Conservation (phyloP, 2,797 vertebrate species). For the Acestrorhynchus altus region DNA sequence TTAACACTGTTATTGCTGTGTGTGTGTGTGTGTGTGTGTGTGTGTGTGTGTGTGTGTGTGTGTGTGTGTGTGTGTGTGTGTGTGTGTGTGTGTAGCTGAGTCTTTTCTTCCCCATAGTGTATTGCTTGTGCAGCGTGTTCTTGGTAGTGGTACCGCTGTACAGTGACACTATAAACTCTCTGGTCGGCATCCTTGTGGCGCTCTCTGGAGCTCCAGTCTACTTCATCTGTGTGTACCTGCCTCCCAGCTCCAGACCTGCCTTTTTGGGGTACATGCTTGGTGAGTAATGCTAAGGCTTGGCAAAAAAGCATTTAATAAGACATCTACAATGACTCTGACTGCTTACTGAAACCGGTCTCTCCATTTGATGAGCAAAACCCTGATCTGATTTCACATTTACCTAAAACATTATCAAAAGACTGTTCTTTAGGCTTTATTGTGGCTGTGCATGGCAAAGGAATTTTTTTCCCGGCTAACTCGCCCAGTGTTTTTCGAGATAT, state of each 20-base stretch:
- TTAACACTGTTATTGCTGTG: too few species aligned
- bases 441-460: too few species aligned
- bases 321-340: too few species aligned
- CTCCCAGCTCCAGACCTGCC: slow-evolving; percentile 76
- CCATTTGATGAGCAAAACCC: too few species aligned
- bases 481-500: too few species aligned
- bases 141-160: slow-evolving; percentile 84
- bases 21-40: too few species aligned
- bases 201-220: slow-evolving; percentile 82
- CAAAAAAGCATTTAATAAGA: background rate
- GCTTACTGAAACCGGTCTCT: too few species aligned
- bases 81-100: slow-evolving; percentile 71
- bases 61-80: slow-evolving; percentile 36
- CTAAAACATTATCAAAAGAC: too few species aligned
- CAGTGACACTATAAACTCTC: slow-evolving; percentile 83
- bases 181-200: slow-evolving; percentile 83
- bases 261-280: slow-evolving; percentile 70
- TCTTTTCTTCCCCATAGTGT: slow-evolving; percentile 83
- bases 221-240: slow-evolving; percentile 78
- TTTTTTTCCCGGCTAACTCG: too few species aligned
- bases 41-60: background rate
- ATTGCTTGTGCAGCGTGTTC: slow-evolving; percentile 81
- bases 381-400: too few species aligned
- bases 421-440: too few species aligned
- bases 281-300: slow-evolving; percentile 60